Evolutionary conservation across 1,140 invertebrate species (phyloP).

Genomic region (Ceratosolen fusciceps): DNA sequence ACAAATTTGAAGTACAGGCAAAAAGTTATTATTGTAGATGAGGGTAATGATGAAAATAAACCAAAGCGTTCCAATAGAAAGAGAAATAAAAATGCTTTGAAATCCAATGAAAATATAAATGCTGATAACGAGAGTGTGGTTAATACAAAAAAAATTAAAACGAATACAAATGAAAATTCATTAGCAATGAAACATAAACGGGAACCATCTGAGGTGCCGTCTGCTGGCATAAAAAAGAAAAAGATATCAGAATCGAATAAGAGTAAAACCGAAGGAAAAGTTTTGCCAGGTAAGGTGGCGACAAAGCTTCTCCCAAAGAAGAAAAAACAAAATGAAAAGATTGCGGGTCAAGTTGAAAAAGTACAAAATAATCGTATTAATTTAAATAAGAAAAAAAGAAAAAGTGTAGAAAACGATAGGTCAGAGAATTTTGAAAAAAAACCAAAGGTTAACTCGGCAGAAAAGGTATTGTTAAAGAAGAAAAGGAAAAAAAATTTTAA

Average conservation of each 20-base stretch:
- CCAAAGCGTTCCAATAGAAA: slow-evolving; percentile 19
- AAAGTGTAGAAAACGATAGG: slow-evolving; percentile 34
- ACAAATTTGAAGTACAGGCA: slow-evolving; percentile 51
- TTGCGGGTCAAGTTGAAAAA: neutral
- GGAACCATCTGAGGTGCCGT: neutral
- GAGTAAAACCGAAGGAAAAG: slow-evolving; percentile 16
- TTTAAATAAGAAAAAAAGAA: slow-evolving; percentile 50
- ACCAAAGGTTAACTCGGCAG: slow-evolving; percentile 29
- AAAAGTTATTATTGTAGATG: slow-evolving; percentile 58
- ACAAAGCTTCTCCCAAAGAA: neutral
- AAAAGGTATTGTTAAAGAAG: slow-evolving; percentile 38
- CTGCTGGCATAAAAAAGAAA: slow-evolving; percentile 14
- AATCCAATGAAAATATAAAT: slow-evolving; percentile 14
- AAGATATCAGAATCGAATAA: slow-evolving; percentile 26
- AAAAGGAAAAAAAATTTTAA: slow-evolving; percentile 46
- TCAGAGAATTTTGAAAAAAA: slow-evolving; percentile 32
- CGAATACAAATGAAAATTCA: neutral
- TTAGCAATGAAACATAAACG: slow-evolving; percentile 48
- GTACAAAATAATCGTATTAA: slow-evolving; percentile 28
- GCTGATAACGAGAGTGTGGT: neutral
- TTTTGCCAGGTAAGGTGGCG: neutral
- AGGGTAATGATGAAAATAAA: slow-evolving; percentile 41
- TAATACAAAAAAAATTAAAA: slow-evolving; percentile 43
- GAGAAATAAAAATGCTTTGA: slow-evolving; percentile 26
- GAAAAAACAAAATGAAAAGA: neutral